These are phyloP conservation scores for Asteroscopus sphinx DNA, from an alignment of 2,888 invertebrate genomes.

Conservation along the genomic window DNA sequence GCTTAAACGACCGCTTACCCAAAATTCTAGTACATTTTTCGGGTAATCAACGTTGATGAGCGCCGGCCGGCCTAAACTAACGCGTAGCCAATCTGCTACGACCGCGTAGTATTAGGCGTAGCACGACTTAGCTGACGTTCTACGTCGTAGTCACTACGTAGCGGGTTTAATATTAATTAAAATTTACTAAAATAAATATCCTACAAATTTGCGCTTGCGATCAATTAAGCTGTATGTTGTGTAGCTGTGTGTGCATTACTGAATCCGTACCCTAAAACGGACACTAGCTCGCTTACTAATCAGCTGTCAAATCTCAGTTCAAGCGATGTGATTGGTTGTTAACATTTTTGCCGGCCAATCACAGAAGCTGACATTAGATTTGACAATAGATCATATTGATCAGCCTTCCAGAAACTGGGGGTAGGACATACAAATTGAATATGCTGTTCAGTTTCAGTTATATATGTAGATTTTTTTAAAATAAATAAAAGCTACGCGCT, in stretches of 20 bases:
- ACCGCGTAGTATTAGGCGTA: constrained; percentile 17
- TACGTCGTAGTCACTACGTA: constrained; percentile 33
- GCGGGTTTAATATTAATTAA: not conserved
- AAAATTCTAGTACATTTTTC: no score
- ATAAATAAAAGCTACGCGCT: constrained; percentile 30
- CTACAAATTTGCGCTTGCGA: not conserved
- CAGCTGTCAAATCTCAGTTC: no score
- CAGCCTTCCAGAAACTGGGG: constrained; percentile 1
- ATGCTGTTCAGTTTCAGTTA: constrained; percentile 31
- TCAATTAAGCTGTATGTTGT: constrained; percentile 1
- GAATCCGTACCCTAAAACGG: no score
- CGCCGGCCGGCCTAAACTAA: no score
- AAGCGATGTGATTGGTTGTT: no score
- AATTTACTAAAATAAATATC: not conserved
- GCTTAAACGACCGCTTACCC: no score
- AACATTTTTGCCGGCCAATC: no score
- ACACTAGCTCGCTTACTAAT: no score
- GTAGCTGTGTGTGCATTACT: no score
- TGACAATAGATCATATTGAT: no score
- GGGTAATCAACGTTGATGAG: no score
- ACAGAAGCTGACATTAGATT: no score
- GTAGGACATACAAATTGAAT: constrained; percentile 21
- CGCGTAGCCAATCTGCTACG: not conserved
- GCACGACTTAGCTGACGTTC: constrained; percentile 4
- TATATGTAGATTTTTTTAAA: constrained; percentile 25